phyloP scores from a whole-genome alignment of 1,140 invertebrate genomes.

The Aphidius ervi region DNA sequence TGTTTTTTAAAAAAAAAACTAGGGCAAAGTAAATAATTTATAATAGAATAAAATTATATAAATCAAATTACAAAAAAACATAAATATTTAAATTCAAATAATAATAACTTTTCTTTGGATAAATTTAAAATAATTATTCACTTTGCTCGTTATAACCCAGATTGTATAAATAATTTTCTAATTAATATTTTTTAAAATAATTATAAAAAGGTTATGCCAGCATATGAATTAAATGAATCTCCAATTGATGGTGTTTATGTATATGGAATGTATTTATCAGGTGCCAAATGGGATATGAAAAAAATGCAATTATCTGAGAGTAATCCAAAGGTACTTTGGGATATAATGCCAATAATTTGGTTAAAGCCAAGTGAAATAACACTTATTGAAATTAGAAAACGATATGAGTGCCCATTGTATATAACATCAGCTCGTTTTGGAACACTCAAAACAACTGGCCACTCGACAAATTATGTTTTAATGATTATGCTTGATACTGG shows the following conservation, averaged over 20 bases:
- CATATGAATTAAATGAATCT: slow-evolving; percentile 30
- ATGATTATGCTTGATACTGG: slow-evolving; percentile 71
- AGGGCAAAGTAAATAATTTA: too few relatives aligned
- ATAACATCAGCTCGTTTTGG: slow-evolving; percentile 83
- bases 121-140: too few relatives aligned
- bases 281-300: slow-evolving; percentile 74
- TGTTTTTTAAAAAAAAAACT: slow-evolving; percentile 8
- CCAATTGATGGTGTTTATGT: slow-evolving; percentile 77
- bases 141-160: too few relatives aligned
- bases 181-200: slow-evolving; percentile 12
- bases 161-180: neutral
- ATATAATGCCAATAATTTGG: slow-evolving; percentile 74
- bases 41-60: neutral
- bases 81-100: too few relatives aligned
- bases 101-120: too few relatives aligned
- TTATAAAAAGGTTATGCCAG: slow-evolving; percentile 27
- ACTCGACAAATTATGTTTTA: slow-evolving; percentile 88
- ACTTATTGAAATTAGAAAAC: slow-evolving; percentile 54
- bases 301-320: slow-evolving; percentile 68
- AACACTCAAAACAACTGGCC: slow-evolving; percentile 80
- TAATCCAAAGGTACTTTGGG: slow-evolving; percentile 75
- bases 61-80: neutral
- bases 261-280: slow-evolving; percentile 79
- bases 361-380: slow-evolving; percentile 59
- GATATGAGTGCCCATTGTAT: slow-evolving; percentile 81